Evolutionary conservation across 2,888 invertebrate species (phyloP).

Genomic region (Dynastes maya): DNA sequence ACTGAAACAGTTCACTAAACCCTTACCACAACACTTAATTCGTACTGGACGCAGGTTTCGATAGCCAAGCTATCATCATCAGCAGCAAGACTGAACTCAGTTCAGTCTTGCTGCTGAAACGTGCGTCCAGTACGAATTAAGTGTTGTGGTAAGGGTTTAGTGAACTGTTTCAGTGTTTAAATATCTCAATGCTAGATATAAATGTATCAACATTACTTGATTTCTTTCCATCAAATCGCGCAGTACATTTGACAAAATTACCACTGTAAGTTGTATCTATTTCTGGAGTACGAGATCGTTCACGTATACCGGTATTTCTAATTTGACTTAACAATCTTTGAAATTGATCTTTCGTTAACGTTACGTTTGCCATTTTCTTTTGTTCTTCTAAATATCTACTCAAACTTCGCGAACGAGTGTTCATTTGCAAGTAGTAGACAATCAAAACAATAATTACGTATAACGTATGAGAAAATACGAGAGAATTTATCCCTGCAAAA

Average conservation of each 20-base stretch:
- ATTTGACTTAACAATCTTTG: not conserved
- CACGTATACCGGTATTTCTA: not conserved
- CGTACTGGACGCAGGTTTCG: too few relatives aligned
- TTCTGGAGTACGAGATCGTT: not conserved
- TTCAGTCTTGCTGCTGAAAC: too few relatives aligned
- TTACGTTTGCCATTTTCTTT: not conserved
- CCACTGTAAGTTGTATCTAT: not conserved
- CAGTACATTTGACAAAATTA: conserved; percentile 29
- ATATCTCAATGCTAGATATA: not conserved
- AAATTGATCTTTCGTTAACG: not conserved
- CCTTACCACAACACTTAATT: too few relatives aligned
- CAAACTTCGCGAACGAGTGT: not conserved
- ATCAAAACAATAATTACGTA: not conserved
- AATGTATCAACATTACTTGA: conserved; percentile 21
- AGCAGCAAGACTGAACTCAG: too few relatives aligned
- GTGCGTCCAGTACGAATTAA: too few relatives aligned
- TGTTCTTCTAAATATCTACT: not conserved
- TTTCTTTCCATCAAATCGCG: conserved; percentile 11
- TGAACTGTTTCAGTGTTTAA: too few relatives aligned
- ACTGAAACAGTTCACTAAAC: too few relatives aligned
- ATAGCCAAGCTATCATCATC: too few relatives aligned
- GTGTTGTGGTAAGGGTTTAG: too few relatives aligned
- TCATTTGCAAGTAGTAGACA: not conserved
- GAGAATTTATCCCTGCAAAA: not conserved
- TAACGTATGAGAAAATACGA: not conserved